Conservation (phyloP, 2,888 invertebrate genomes). For the Sarcophaga rosellei region DNA sequence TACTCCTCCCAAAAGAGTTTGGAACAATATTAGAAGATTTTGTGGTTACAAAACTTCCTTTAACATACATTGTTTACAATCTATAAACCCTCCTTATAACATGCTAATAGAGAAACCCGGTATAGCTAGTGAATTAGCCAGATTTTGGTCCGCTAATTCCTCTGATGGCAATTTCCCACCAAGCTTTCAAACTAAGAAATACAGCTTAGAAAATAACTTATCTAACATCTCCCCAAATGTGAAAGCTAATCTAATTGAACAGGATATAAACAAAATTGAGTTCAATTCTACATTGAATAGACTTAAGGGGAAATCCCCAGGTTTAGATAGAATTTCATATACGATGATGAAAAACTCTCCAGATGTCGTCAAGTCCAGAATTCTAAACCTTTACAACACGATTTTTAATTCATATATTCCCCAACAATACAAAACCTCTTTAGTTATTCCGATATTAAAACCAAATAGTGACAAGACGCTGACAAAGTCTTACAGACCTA, state of each 20-base stretch:
- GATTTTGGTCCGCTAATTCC: background rate
- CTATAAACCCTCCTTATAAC: background rate
- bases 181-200: no score
- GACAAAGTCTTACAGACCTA: background rate
- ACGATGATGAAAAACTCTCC: background rate
- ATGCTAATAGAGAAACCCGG: background rate
- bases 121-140: background rate
- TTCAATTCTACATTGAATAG: no score
- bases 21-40: slow-evolving; percentile 8
- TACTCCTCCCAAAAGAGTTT: background rate
- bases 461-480: background rate
- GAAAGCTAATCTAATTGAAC: no score
- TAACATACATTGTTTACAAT: background rate
- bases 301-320: background rate
- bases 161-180: background rate
- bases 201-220: no score
- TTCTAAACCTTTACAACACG: background rate
- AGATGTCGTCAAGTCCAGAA: background rate
- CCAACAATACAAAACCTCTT: background rate
- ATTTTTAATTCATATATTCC: background rate
- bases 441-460: background rate
- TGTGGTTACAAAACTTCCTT: background rate
- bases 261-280: no score
- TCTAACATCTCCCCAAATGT: no score
- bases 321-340: background rate